Percentiles rank a stretch among this genome's conserved stretches.
phyloP scores from a whole-genome alignment of 1,140 invertebrate species.

The Ostrea denselamellosa region DNA sequence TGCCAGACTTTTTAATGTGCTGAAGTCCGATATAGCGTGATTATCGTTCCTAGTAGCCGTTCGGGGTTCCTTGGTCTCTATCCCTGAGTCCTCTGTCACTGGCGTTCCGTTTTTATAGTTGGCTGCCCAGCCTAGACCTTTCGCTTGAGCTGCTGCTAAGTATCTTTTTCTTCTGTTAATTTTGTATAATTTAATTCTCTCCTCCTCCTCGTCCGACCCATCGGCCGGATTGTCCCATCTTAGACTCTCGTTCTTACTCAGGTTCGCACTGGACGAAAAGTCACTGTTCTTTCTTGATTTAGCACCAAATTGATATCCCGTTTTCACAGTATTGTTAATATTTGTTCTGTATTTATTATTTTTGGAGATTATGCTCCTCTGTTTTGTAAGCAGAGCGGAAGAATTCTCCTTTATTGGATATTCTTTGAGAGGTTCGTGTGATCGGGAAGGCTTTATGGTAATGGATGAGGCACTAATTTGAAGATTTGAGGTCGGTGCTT shows the following conservation, averaged over 20 bases:
- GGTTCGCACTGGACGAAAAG: neutral
- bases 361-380: conserved; percentile 10
- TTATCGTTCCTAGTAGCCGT: neutral
- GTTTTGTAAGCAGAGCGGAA: conserved; percentile 3
- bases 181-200: conserved; percentile 73
- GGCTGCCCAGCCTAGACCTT: conserved; percentile 72
- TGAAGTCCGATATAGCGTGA: conserved; percentile 55
- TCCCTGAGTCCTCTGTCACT: conserved; percentile 66
- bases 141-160: conserved; percentile 70
- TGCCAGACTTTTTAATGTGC: conserved; percentile 54
- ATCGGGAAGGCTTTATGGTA: conserved; percentile 16
- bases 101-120: conserved; percentile 67
- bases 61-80: conserved; percentile 54
- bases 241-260: conserved; percentile 65
- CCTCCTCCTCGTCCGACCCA: conserved; percentile 68
- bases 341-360: conserved; percentile 35
- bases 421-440: neutral
- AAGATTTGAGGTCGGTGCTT: neutral
- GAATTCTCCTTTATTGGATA: neutral
- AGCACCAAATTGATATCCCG: conserved; percentile 47
- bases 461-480: neutral
- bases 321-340: conserved; percentile 4
- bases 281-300: conserved; percentile 10
- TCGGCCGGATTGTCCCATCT: conserved; percentile 70
- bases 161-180: conserved; percentile 75